A percentile compares a stretch with the other conserved stretches of the same genome.
These are phyloP conservation scores for Rhinogobius similis DNA, from an alignment of 2,113 vertebrate species.

Conservation along the genomic window DNA sequence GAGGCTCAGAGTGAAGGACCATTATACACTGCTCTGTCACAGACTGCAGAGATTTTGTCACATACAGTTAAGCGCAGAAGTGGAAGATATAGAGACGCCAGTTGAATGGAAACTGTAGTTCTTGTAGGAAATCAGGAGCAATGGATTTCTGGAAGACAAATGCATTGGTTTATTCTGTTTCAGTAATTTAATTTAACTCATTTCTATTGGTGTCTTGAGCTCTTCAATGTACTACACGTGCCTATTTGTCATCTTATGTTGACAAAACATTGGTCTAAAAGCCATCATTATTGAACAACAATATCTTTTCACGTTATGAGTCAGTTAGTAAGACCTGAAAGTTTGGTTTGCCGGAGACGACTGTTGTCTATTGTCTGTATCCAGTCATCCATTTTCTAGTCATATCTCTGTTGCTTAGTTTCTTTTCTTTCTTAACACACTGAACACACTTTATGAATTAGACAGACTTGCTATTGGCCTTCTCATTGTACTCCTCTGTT, in stretches of 20 bases:
- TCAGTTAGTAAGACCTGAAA: not conserved
- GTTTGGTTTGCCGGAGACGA: not conserved
- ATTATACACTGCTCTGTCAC: slow-evolving; percentile 6
- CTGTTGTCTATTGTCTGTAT: not conserved
- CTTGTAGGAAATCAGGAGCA: not conserved
- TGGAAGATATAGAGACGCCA: not conserved
- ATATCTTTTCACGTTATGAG: not conserved
- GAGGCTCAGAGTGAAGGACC: slow-evolving; percentile 25
- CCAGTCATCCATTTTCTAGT: not conserved
- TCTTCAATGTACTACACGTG: too few species aligned
- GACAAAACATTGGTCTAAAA: not conserved
- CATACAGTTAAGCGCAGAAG: not conserved
- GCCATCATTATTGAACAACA: too few species aligned
- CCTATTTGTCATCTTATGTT: not conserved
- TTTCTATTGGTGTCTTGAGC: too few species aligned
- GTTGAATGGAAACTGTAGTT: not conserved
- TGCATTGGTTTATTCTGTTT: too few species aligned
- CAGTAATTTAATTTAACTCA: too few species aligned
- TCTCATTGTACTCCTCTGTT: not conserved
- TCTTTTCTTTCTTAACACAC: not conserved
- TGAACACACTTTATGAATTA: not conserved
- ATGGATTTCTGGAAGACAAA: too few species aligned
- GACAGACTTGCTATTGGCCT: not conserved
- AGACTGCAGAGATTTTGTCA: not conserved
- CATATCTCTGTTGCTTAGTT: not conserved